Percentiles rank a stretch among this genome's conserved stretches.
Evolutionary conservation across 2,797 vertebrate species (phyloP).

Genomic region (Bovichtus diacanthus): DNA sequence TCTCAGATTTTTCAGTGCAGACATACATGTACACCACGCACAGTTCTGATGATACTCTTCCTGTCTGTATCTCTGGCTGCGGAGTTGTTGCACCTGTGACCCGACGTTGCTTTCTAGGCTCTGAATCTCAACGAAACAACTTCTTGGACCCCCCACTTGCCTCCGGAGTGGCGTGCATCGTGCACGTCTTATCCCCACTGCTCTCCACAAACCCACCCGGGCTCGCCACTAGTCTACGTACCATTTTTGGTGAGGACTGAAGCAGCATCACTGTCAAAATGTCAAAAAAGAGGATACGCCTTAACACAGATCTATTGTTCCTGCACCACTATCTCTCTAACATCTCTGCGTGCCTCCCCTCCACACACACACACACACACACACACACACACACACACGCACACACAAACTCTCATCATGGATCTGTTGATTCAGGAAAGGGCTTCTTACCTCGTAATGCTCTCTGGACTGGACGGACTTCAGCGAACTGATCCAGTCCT

Average conservation of each 20-base stretch:
- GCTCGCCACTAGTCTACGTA: background rate
- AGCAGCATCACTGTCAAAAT: background rate
- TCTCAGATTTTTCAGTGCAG: background rate
- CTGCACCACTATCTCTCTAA: background rate
- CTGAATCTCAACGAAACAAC: conserved; percentile 9
- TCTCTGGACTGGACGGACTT: conserved; percentile 97
- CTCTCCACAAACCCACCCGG: background rate
- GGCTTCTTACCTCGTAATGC: conserved; percentile 93
- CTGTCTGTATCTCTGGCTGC: conserved; percentile 3
- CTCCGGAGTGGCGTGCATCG: background rate
- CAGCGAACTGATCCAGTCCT: conserved; percentile 95
- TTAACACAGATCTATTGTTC: conserved; percentile 32
- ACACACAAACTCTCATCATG: background rate
- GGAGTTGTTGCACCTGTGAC: conserved; percentile 9
- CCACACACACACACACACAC: background rate
- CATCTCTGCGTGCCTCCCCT: background rate
- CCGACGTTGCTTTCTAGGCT: conserved; percentile 1
- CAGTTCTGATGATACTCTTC: background rate
- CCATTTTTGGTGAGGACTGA: background rate
- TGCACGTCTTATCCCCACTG: background rate
- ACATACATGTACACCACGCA: background rate
- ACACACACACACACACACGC: background rate
- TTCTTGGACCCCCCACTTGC: background rate
- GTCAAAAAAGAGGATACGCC: conserved; percentile 18
- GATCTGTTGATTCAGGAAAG: background rate